A percentile compares a stretch with the other conserved stretches of the same genome.
Evolutionary conservation across 2,113 vertebrate species (phyloP).

Genomic region (Lamprologus sp.): DNA sequence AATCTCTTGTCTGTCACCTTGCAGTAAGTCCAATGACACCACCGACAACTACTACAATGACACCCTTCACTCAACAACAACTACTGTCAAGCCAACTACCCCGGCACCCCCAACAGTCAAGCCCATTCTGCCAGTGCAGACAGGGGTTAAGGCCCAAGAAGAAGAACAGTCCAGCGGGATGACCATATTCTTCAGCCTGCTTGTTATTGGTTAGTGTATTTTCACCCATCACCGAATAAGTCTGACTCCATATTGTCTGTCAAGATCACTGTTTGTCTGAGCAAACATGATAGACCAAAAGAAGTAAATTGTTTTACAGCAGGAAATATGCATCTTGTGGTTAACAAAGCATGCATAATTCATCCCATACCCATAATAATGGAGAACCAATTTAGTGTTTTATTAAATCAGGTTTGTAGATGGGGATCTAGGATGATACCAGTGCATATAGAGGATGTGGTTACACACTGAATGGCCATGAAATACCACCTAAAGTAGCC

Average conservation of each 20-base stretch:
- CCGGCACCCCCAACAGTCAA: conserved; percentile 79
- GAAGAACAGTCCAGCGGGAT: conserved; percentile 97
- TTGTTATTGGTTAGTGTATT: conserved; percentile 83
- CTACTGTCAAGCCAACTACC: conserved; percentile 70
- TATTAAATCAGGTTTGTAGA: neutral
- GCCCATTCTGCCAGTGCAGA: conserved; percentile 91
- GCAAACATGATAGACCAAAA: neutral
- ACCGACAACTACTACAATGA: conserved; percentile 75
- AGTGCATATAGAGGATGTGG: conserved; percentile 3
- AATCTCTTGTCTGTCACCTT: neutral
- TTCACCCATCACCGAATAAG: neutral
- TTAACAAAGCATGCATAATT: neutral
- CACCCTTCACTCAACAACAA: conserved; percentile 68
- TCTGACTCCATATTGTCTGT: neutral
- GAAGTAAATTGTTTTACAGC: neutral
- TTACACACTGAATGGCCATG: neutral
- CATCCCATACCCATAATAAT: neutral
- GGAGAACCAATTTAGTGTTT: neutral
- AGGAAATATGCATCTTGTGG: neutral
- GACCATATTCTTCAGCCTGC: conserved; percentile 97
- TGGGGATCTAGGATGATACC: neutral
- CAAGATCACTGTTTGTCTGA: neutral
- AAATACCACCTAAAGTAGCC: neutral
- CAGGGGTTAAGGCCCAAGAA: conserved; percentile 92
- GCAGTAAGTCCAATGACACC: conserved; percentile 77